Evolutionary conservation across 2,888 invertebrate genomes (phyloP), one percentile per base, ranked within the genome.

Genomic region (Drepana falcataria): DNA sequence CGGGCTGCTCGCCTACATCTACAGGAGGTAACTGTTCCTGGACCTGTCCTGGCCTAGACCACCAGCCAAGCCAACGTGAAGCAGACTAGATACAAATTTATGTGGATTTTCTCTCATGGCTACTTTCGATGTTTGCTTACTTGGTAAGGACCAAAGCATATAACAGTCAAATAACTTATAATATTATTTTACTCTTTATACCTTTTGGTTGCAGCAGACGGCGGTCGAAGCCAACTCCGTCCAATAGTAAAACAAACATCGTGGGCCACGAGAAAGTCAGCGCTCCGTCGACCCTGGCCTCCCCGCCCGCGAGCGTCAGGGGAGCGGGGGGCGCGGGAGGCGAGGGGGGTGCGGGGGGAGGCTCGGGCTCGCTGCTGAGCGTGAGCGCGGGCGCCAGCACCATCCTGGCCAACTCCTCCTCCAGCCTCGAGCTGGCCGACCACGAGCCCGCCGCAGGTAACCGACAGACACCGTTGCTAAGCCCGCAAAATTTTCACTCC

Each of bases 1-100:
- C 40, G 49, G 40, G 35, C 87, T 96, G 48, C 93, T 97, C 35
- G 93, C 94, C 53, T 96, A 96, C 81, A 96, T 97, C 72, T 95
- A 95, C 72, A 40, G 37, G 0, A 37, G 6, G 48, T 48, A 5
- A 48, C 48, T 35, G 4, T 4, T 5, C 5, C 5, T 37, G 21
- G 21, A 21, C 21, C 21, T 21, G 21, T 21, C 21, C 21, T 21
- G 21, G 21, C 21, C 21, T 21, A 21, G 21, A 21, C 21, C 21
- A 21, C 21, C 21, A 21, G 21, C 21, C 21, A 21, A 21, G 21
- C 21, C 21, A 21, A 21, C 21, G 21, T 21, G 21, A 21, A 21
- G 0, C 21, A 21, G 21, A 21, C 21, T 21, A 21, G 21, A 21
- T 21, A 21, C 21, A 21, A 21, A 21, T 21, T 21, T 21, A 0